Evolutionary conservation across 2,797 vertebrate genomes (phyloP).

Genomic region (Rhyacichthys aspro): DNA sequence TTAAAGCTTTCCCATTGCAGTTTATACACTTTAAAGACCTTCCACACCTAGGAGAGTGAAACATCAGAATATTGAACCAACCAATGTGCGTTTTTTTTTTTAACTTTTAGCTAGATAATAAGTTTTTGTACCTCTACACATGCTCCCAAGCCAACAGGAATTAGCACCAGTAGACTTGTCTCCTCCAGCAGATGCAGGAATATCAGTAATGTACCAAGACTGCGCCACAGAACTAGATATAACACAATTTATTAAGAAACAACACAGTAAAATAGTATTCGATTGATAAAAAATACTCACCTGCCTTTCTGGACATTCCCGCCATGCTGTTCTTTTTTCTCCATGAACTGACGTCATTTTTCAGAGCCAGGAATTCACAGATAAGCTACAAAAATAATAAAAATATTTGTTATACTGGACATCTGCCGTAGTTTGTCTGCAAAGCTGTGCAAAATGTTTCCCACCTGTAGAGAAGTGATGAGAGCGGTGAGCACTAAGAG

Average conservation of each 20-base stretch:
- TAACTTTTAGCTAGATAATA: background rate
- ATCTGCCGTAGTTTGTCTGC: background rate
- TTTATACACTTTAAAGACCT: slow-evolving; percentile 91
- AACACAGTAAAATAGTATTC: background rate
- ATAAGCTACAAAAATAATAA: slow-evolving; percentile 80
- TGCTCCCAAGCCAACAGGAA: slow-evolving; percentile 90
- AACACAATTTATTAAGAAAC: background rate
- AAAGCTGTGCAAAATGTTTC: slow-evolving; percentile 20
- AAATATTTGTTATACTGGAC: background rate
- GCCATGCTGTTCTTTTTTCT: slow-evolving; percentile 91
- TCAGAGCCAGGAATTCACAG: slow-evolving; percentile 95
- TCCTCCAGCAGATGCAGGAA: slow-evolving; percentile 95
- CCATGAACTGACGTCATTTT: slow-evolving; percentile 96
- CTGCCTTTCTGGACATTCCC: slow-evolving; percentile 93
- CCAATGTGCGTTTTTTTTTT: background rate
- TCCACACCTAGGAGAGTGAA: slow-evolving; percentile 86
- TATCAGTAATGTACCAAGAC: slow-evolving; percentile 91
- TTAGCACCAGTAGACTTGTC: slow-evolving; percentile 90
- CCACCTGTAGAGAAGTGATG: slow-evolving; percentile 94
- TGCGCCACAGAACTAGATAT: slow-evolving; percentile 90
- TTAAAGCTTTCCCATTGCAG: slow-evolving; percentile 77
- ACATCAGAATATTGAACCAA: background rate
- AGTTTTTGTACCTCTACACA: slow-evolving; percentile 85
- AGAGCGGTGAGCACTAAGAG: slow-evolving; percentile 90
- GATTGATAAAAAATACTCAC: slow-evolving; percentile 61